Evolutionary conservation across 2,888 invertebrate genomes (phyloP), one percentile per base, ranked within the genome.

Genomic region (Campopleginae sp.): DNA sequence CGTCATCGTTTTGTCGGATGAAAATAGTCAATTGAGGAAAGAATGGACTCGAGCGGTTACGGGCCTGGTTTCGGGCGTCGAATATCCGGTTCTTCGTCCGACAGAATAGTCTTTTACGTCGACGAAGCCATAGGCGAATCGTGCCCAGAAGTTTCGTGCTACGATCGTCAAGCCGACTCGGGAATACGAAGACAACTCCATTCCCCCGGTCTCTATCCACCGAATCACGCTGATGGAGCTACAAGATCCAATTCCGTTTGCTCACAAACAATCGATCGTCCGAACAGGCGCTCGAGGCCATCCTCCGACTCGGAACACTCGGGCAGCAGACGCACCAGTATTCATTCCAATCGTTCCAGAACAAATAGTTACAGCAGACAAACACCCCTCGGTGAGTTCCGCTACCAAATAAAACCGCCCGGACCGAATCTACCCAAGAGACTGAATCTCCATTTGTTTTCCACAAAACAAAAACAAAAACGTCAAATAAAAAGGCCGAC

Each of bases 341-440:
- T 89, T 23, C 90, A 90, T 63, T 89, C 91, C 38, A 88, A 78
- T 82, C 76, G 91, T 77, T 90, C 92, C 72, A 89, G 92, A 61
- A 76, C 92, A 31, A 92, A 92, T 87, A 92, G 92, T 87, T 91
- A 87, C 88, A 89, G 88, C 86, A 90, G 91, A 78, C 88, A 90
- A 33, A 93, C 93, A 31, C 92, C 93, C 58, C 83, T 93, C 90
- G 93, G 93, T 93, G 91, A 87, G 89, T 87, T 51, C 27, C 51
- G 12, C 23, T 23, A 66, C 19, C 3, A 44, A 66, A 44, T 12
- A 42, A 66, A 65, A 38, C 8, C 31, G 6, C 7, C 33, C n/a
- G 8, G 7, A 63, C 23, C 54, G 23, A 23, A 54, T 58, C 27
- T 0, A 14, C 4, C 27, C 27, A 27, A 14, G 27, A 8, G 6